Base-by-base conservation (phyloP, 30 jellyfish, hydroid and myxozoan genomes). In the Aurelia sp. region DNA sequence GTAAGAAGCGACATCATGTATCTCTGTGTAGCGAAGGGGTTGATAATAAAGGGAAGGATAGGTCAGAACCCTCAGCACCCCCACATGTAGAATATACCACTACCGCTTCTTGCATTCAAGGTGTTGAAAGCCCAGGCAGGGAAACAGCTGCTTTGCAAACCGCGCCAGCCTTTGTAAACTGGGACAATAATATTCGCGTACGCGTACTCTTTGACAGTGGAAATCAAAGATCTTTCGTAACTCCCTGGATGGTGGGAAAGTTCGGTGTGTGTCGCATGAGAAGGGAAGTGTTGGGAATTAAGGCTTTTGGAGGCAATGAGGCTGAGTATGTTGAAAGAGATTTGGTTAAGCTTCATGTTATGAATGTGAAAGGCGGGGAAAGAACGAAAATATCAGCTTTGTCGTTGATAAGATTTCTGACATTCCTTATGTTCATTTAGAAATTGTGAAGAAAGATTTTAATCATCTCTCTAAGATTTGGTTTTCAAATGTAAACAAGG, bases 261-360 rank as follows among this genome's bases (percentile, higher is more conserved):
- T 0, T 6, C 57, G 76, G 79, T 5, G 3, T 76, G 12, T 22
- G 48, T 13, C 55, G 66, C 4, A 41, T 53, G 30, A 76, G 88
- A 61, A 35, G n/a, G 4, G 88, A 76, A 33, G 58, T 12, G 40
- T 11, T 76, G 1, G 79, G 88, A 1, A 76, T 76, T 4, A 76
- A 55, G 53, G 77, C 88, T 5, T 76, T 76, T 76, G 88, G 88
- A 58, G 27, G 23, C 10, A 23, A 37, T 20, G 85, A 73, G 85
- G 74, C 85, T 11, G 51, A 51, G 15, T 5, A 3, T 3, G 63
- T 10, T 31, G 30, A 6, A 22, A 61, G 88, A 59, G 62, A 55
- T 22, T 4, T 76, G 13, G 88, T 76, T 11, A 41, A 21, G 19
- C 4, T 76, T 9, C 3, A 27, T 15, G 16, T 76, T 4, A 6